Conservation (phyloP, 2,888 invertebrate genomes). For the Ceramica pisi region DNA sequence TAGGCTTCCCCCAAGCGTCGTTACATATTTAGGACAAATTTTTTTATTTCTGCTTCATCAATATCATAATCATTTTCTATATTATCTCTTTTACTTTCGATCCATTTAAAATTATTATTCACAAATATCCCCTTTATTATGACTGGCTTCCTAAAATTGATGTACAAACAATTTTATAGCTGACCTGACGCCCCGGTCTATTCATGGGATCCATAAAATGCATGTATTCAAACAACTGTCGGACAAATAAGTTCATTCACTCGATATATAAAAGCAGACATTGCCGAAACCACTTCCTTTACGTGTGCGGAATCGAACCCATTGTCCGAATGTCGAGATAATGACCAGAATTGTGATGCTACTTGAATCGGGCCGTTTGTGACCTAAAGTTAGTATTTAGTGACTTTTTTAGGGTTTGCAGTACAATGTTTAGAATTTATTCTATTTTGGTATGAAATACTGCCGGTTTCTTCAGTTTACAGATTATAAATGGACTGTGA, state of each 20-base stretch:
- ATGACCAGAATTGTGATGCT: conserved; percentile 64
- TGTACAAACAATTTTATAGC: conserved; percentile 42
- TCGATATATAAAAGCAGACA: conserved; percentile 45
- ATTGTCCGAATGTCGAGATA: conserved; percentile 62
- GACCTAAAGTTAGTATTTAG: conserved; percentile 34
- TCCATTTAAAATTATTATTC: conserved; percentile 10
- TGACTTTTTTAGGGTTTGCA: conserved; percentile 49
- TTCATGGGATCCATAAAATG: conserved; percentile 40
- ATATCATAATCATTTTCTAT: background rate
- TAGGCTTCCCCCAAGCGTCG: background rate
- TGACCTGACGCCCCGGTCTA: conserved; percentile 30
- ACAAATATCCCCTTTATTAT: conserved; percentile 20
- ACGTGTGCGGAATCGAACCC: conserved; percentile 70
- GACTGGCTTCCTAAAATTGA: conserved; percentile 14
- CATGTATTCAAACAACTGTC: conserved; percentile 47
- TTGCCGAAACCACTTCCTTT: conserved; percentile 70
- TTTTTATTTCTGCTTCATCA: background rate
- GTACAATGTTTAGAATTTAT: background rate
- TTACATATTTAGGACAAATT: background rate
- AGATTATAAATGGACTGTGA: background rate
- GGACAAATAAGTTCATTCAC: conserved; percentile 65
- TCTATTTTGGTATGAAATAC: background rate
- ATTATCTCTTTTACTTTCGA: background rate
- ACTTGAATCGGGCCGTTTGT: conserved; percentile 56
- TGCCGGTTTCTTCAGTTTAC: background rate